Percentiles rank a stretch among this genome's conserved stretches.
Evolutionary conservation across 1,140 invertebrate genomes (phyloP).

Genomic region (Drosophila ambigua): DNA sequence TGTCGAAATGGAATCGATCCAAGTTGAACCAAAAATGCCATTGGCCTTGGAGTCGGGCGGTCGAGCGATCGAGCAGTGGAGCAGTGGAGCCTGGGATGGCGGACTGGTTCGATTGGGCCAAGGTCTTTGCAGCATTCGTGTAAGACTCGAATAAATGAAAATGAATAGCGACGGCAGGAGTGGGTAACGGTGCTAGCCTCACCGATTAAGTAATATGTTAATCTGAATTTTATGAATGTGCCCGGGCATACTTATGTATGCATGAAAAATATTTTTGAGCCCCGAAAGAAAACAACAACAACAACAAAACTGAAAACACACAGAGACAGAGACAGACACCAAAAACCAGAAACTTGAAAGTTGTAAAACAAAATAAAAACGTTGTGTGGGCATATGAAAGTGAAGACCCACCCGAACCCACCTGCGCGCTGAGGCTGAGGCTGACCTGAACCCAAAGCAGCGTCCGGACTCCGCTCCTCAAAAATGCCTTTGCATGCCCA

Average conservation of each 20-base stretch:
- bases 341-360: slow-evolving; percentile 22
- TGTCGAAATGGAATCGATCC: slow-evolving; percentile 2
- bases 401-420: not conserved
- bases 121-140: slow-evolving; percentile 6
- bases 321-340: not conserved
- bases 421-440: not conserved
- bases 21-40: not conserved
- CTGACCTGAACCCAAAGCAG: slow-evolving; percentile 7
- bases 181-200: not conserved
- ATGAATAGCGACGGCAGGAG: not conserved
- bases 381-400: not conserved
- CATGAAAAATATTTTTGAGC: slow-evolving; percentile 37
- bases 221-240: slow-evolving; percentile 30
- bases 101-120: slow-evolving; percentile 19
- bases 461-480: slow-evolving; percentile 27
- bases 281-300: slow-evolving; percentile 1
- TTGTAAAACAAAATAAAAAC: slow-evolving; percentile 31
- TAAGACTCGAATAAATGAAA: not conserved
- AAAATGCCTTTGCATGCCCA: slow-evolving; percentile 74
- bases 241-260: slow-evolving; percentile 18
- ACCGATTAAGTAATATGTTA: slow-evolving; percentile 33
- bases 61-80: too few species aligned
- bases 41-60: slow-evolving; percentile 1
- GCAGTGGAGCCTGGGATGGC: not conserved
- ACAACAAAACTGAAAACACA: not conserved